These are phyloP conservation scores for Lasioglossum morio DNA, from an alignment of 2,888 invertebrate genomes.

Conservation along the genomic window DNA sequence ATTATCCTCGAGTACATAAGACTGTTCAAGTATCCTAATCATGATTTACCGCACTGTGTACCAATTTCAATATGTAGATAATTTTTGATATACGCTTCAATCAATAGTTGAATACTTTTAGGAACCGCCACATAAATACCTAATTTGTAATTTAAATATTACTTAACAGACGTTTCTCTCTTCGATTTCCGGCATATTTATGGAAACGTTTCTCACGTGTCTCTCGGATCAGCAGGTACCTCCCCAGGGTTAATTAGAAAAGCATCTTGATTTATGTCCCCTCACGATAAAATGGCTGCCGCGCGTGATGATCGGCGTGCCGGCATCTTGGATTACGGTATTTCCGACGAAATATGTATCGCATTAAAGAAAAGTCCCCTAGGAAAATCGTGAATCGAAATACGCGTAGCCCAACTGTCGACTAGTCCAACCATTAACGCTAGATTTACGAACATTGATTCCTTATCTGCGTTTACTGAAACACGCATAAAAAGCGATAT, in stretches of 20 bases:
- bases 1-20: not conserved
- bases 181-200: not conserved
- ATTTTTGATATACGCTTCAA: not conserved
- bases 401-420: not conserved
- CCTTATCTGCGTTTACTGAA: not conserved
- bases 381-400: not conserved
- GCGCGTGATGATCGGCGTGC: not conserved
- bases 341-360: not conserved
- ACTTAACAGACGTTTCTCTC: not conserved
- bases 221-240: not conserved
- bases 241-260: not conserved
- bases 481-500: not conserved
- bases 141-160: conserved; percentile 2
- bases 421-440: not conserved
- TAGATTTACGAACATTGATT: conserved; percentile 3
- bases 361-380: not conserved
- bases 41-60: not conserved
- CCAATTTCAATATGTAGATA: not conserved
- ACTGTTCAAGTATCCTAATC: not conserved
- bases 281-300: not conserved
- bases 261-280: not conserved
- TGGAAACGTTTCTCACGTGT: not conserved
- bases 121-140: not conserved
- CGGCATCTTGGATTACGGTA: not conserved
- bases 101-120: not conserved